These are phyloP conservation scores for Neodiprion lecontei DNA, from an alignment of 1,140 invertebrate genomes.

Conservation along the genomic window DNA sequence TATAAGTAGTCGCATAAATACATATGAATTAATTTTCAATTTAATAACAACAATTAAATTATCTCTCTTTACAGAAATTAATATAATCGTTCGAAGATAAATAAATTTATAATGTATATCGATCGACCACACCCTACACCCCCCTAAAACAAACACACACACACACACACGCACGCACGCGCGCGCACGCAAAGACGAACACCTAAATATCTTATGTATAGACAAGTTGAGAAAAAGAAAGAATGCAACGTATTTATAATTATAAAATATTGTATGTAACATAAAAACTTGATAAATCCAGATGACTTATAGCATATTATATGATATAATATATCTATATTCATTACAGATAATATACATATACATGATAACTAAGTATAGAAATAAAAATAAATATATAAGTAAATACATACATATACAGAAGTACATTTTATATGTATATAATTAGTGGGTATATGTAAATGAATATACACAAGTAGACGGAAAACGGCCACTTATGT, in stretches of 20 bases:
- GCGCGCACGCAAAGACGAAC: neutral
- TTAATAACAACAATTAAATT: too few relatives aligned
- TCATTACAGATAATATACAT: neutral
- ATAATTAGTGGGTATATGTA: neutral
- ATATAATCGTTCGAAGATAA: neutral
- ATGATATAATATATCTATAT: neutral
- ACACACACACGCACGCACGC: neutral
- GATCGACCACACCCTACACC: neutral
- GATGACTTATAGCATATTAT: neutral
- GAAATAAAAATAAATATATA: too few relatives aligned
- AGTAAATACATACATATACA: neutral
- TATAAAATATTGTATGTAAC: neutral
- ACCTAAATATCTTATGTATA: neutral
- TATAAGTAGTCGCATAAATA: too few relatives aligned
- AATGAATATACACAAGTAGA: too few relatives aligned
- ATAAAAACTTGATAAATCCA: neutral
- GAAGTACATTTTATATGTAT: slow-evolving; percentile 29
- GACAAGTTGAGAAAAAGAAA: neutral
- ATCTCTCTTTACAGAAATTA: too few relatives aligned
- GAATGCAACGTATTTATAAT: neutral
- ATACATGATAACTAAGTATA: too few relatives aligned
- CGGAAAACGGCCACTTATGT: neutral
- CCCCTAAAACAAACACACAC: neutral
- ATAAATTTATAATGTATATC: neutral
- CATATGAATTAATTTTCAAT: too few relatives aligned